These are phyloP conservation scores for Vesta saturnalis DNA, from an alignment of 2,888 invertebrate genomes.

Conservation along the genomic window DNA sequence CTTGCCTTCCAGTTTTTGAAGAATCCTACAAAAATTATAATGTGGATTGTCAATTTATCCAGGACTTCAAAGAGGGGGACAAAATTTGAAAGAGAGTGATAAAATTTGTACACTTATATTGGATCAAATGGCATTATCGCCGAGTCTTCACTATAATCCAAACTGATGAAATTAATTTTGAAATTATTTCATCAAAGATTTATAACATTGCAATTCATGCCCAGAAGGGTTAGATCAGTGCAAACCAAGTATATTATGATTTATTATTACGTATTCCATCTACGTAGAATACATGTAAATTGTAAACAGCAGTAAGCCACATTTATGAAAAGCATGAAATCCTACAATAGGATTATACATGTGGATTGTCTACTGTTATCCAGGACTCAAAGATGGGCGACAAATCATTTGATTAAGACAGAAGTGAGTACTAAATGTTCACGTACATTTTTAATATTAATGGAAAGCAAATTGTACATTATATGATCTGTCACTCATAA, in stretches of 20 bases:
- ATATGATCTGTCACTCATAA: slow-evolving; percentile 12
- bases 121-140: slow-evolving; percentile 20
- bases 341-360: neutral
- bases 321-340: slow-evolving; percentile 6
- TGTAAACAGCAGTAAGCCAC: neutral
- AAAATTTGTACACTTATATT: slow-evolving; percentile 15
- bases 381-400: neutral
- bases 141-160: neutral
- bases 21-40: slow-evolving; percentile 1
- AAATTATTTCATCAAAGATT: slow-evolving; percentile 19
- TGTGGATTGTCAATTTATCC: slow-evolving; percentile 17
- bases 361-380: neutral
- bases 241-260: no score
- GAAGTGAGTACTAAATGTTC: neutral
- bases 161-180: neutral
- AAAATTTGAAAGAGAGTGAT: slow-evolving; percentile 12
- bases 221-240: no score
- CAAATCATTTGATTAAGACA: neutral
- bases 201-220: slow-evolving; percentile 9
- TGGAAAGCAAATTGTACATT: neutral
- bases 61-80: neutral
- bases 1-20: neutral
- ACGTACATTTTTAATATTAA: neutral
- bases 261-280: neutral
- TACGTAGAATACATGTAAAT: neutral